A percentile compares a stretch with the other conserved stretches of the same genome.
phyloP scores from a whole-genome alignment of 2,888 invertebrate species.

The Cheilosia scutellata region DNA sequence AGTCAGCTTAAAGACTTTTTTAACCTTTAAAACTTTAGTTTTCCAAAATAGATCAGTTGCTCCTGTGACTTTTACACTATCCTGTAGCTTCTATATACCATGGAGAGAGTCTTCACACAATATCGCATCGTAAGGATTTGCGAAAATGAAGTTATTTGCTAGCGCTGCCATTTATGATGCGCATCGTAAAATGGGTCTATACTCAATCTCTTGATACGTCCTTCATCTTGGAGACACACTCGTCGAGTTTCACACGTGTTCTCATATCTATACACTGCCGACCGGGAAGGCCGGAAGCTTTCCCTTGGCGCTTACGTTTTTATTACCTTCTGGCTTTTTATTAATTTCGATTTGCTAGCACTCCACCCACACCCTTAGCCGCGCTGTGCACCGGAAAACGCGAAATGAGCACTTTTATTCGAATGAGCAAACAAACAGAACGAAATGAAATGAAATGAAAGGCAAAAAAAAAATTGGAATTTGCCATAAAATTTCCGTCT shows the following conservation, averaged over 20 bases:
- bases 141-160: constrained; percentile 28
- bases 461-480: constrained; percentile 26
- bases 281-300: background rate
- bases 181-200: constrained; percentile 47
- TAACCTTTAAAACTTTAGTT: too few relatives aligned
- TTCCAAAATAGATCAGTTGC: too few relatives aligned
- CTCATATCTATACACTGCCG: background rate
- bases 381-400: constrained; percentile 46
- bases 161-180: constrained; percentile 40
- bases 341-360: constrained; percentile 64
- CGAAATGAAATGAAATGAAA: constrained; percentile 25
- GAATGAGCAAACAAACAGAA: constrained; percentile 67
- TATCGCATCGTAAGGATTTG: constrained; percentile 21
- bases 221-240: constrained; percentile 25
- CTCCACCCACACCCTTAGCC: constrained; percentile 11
- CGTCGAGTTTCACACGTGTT: constrained; percentile 21
- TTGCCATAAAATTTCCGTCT: constrained; percentile 68
- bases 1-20: too few relatives aligned
- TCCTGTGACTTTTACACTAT: background rate
- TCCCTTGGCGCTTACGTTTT: constrained; percentile 27
- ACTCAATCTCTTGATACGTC: constrained; percentile 6
- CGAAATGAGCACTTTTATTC: constrained; percentile 66
- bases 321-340: constrained; percentile 47
- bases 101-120: background rate
- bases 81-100: constrained; percentile 16